Conservation (phyloP, 2,113 vertebrate genomes). For the Mirza zaza region DNA sequence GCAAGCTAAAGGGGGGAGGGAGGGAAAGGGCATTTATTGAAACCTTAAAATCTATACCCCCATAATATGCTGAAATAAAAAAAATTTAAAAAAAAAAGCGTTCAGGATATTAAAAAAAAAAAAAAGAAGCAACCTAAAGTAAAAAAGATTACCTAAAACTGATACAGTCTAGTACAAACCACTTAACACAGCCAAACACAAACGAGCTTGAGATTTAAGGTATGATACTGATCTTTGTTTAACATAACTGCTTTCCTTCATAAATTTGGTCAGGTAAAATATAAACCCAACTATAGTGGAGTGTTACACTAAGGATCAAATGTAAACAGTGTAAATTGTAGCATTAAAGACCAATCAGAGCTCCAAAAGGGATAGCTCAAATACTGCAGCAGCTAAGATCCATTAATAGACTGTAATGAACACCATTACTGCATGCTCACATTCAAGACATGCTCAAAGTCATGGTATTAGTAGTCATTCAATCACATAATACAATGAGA, state of each 20-base stretch:
- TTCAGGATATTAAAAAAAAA: too few relatives aligned
- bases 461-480: constrained; percentile 1
- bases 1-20: not conserved
- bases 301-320: not conserved
- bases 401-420: not conserved
- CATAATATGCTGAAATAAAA: too few relatives aligned
- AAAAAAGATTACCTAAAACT: not conserved
- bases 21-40: too few relatives aligned
- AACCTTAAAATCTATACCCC: too few relatives aligned
- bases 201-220: constrained; percentile 29
- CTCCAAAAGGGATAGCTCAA: constrained; percentile 10
- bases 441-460: not conserved
- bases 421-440: not conserved
- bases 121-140: constrained; percentile 20
- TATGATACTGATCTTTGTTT: not conserved
- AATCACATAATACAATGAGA: not conserved
- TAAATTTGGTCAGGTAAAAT: constrained; percentile 25
- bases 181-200: not conserved
- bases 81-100: too few relatives aligned
- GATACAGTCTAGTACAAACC: not conserved
- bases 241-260: not conserved
- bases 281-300: not conserved
- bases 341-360: constrained; percentile 47
- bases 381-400: not conserved
- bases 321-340: constrained; percentile 10